Evolutionary conservation across 2,113 vertebrate species (phyloP), one percentile per base, ranked within the genome.

Genomic region (Leiothrix lutea): DNA sequence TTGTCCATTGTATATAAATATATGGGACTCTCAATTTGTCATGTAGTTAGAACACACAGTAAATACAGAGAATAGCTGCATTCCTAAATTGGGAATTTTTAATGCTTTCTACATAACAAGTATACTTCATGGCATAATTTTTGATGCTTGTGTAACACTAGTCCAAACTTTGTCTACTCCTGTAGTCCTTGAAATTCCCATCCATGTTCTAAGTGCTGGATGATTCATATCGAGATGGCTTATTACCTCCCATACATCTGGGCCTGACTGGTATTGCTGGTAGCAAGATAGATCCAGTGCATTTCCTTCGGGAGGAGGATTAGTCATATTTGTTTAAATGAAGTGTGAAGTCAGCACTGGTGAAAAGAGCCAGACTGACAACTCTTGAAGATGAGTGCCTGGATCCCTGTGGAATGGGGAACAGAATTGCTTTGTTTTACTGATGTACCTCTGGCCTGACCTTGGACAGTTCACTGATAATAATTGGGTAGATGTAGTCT

Each of bases 291-390:
- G 38, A 19, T 72, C 19, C 11, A 53, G 71, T n/a, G n/a, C 25
- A 9, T 48, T 69, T 85, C 80, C 51, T 91, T 25, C 54, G 56
- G 60, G 51, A 88, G 38, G 12, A 53, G 42, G 47, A 73, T 80
- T 88, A 75, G 62, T 94, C 33, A 17, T 88, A 62, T 92, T 77
- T 96, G 62, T 92, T 92, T 83, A 86, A 95, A 80, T 64, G 40
- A 94, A 75, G 71, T 74, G 86, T 88, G 82, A 95, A 93, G 86
- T 86, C 62, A 82, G 80, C 36, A 14, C 12, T 90, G 74, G 47
- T 53, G 36, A 74, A 60, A 97, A 94, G 58, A 83, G 51, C 67
- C 0, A 0, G 35, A 72, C 47, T 96, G 93, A 86, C 54, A 90
- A 2, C 31, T 71, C 48, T 71, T 60, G 82, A 92, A 84, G 70